A percentile compares a stretch with the other conserved stretches of the same genome.
phyloP scores from a whole-genome alignment of 2,113 vertebrate species.

The Atrichornis clamosus region DNA sequence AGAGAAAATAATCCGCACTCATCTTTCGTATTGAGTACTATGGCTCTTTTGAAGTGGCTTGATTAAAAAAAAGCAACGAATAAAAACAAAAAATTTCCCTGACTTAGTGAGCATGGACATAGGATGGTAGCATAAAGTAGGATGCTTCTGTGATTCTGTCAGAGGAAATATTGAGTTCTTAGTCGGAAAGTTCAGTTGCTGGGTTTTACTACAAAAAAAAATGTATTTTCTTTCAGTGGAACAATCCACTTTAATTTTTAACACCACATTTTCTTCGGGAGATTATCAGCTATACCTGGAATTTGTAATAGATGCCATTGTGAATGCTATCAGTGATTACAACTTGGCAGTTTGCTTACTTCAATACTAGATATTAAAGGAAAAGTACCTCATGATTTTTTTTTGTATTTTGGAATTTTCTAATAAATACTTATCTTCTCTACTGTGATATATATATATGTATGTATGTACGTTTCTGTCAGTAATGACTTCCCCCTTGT shows the following conservation, averaged over 20 bases:
- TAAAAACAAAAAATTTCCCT: not conserved
- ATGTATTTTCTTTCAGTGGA: not conserved
- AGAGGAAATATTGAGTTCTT: not conserved
- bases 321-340: not conserved
- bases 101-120: not conserved
- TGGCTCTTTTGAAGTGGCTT: not conserved
- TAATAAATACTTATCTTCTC: not conserved
- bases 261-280: not conserved
- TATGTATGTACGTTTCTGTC: not conserved
- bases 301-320: not conserved
- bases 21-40: not conserved
- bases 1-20: not conserved
- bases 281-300: not conserved
- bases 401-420: not conserved
- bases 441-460: not conserved
- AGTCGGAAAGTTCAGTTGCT: not conserved
- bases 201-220: not conserved
- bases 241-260: not conserved
- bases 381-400: not conserved
- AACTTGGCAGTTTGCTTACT: not conserved
- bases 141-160: not conserved
- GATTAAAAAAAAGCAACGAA: not conserved
- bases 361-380: not conserved
- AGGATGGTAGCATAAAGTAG: not conserved
- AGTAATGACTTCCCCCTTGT: not conserved